These are phyloP conservation scores for Corythornis leucogaster DNA, from an alignment of 2,797 vertebrate genomes.

Conservation along the genomic window DNA sequence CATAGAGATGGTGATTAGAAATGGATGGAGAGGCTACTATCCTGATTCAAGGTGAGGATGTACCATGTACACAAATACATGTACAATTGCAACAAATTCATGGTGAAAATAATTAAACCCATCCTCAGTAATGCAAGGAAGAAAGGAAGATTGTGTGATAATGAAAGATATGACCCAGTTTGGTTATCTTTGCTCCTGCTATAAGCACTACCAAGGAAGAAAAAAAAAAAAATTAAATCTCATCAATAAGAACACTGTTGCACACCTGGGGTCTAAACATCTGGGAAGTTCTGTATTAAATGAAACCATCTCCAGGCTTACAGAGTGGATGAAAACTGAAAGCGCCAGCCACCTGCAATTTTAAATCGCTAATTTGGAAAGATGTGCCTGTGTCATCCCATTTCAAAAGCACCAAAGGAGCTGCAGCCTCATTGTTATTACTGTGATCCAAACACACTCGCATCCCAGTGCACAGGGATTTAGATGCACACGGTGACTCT, in stretches of 20 bases:
- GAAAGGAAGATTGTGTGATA: constrained; percentile 9
- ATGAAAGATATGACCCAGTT: not conserved
- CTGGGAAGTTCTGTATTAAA: constrained; percentile 37
- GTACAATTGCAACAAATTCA: not conserved
- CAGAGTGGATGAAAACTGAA: constrained; percentile 8
- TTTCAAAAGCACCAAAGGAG: constrained; percentile 5
- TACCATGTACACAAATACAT: not conserved
- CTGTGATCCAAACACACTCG: not conserved
- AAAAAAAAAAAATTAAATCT: constrained; percentile 19
- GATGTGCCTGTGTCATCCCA: not conserved
- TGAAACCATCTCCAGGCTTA: constrained; percentile 22
- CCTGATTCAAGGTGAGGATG: not conserved
- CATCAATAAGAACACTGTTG: constrained; percentile 12
- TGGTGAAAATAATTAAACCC: not conserved
- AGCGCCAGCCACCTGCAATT: constrained; percentile 44
- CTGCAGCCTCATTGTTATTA: not conserved
- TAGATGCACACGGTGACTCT: not conserved
- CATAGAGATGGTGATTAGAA: not conserved
- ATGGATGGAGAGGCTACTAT: not conserved
- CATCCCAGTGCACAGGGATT: not conserved
- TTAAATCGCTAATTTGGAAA: not conserved
- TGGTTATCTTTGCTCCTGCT: constrained; percentile 10
- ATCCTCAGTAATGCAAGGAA: not conserved
- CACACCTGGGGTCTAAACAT: constrained; percentile 57
- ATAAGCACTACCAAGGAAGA: not conserved